These are phyloP conservation scores for Sympetrum striolatum DNA, from an alignment of 2,888 invertebrate genomes.

Conservation along the genomic window DNA sequence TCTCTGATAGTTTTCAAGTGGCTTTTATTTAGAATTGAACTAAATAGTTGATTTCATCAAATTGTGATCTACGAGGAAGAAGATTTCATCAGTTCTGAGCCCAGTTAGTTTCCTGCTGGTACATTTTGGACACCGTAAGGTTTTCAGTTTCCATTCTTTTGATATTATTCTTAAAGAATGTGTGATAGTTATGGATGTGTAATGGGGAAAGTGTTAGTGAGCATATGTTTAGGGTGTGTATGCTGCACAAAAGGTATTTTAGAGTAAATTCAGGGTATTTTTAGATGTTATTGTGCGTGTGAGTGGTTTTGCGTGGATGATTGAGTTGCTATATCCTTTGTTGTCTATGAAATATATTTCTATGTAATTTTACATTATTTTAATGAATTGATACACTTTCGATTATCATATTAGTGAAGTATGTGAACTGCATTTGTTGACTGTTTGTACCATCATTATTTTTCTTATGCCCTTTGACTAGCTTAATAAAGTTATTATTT, in stretches of 20 bases:
- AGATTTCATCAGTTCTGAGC: not conserved
- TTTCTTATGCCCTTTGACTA: conserved; percentile 2
- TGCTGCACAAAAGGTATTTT: not conserved
- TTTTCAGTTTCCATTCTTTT: not conserved
- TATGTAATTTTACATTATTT: not conserved
- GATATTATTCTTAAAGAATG: not conserved
- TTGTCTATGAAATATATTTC: not conserved
- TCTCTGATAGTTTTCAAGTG: not conserved
- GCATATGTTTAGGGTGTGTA: not conserved
- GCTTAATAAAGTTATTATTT: conserved; percentile 4
- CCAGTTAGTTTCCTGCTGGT: not conserved
- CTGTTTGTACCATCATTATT: not conserved
- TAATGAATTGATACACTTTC: not conserved
- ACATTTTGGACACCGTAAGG: not conserved
- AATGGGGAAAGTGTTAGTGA: not conserved
- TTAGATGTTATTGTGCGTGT: not conserved
- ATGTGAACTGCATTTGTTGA: not conserved
- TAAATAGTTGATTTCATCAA: not conserved
- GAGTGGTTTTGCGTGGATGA: not conserved
- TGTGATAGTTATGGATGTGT: not conserved
- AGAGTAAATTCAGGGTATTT: not conserved
- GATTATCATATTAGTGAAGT: not conserved
- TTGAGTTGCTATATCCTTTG: not conserved
- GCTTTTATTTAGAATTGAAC: not conserved
- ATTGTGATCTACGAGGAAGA: not conserved